Base-by-base conservation (phyloP, 2,113 vertebrate genomes). In the Pithys albifrons region DNA sequence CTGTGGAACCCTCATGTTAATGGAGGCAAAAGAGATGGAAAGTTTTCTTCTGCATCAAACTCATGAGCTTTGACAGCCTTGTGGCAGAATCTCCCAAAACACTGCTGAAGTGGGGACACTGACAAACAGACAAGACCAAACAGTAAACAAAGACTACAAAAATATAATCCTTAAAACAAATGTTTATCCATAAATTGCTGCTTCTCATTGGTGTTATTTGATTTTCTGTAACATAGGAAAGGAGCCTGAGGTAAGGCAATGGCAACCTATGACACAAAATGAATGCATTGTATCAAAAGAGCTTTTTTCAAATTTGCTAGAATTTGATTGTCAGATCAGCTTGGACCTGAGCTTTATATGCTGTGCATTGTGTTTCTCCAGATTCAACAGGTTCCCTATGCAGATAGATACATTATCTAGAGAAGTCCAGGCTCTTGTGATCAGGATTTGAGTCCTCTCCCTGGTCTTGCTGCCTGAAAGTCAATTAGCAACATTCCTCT, bases 381-480 rank as follows among this genome's bases (percentile, higher is more conserved):
- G 8, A n/a, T 43, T 10, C 48, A 59, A 3, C 0, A 2, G 14
- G 41, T 9, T 67, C 12, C 51, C 29, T 52, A 0, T n/a, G n/a
- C 33, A 83, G n/a, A 29, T 2, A 55, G 15, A 67, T 20, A 20
- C 3, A 4, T 41, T 43, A 23, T 15, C 19, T 19, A 37, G 54
- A 48, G 31, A 92, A 51, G 16, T 37, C 31, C 19, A 22, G 29
- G 19, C 46, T 88, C 62, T 46, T 46, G 33, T n/a, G 15, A 55
- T 27, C 39, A 75, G 52, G 14, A 77, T 66, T 77, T 62, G 57
- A 72, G 59, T 55, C 35, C 14, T 81, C 14, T 75, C 29, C 37
- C 33, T 51, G 16, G 5, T 51, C 23, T 54, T 79, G 29, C 35
- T 79, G 45, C 79, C 73, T 69, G 45, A 73, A 90, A 79, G 51